phyloP scores from a whole-genome alignment of 2,797 vertebrate genomes.

The Sphenodon punctatus region DNA sequence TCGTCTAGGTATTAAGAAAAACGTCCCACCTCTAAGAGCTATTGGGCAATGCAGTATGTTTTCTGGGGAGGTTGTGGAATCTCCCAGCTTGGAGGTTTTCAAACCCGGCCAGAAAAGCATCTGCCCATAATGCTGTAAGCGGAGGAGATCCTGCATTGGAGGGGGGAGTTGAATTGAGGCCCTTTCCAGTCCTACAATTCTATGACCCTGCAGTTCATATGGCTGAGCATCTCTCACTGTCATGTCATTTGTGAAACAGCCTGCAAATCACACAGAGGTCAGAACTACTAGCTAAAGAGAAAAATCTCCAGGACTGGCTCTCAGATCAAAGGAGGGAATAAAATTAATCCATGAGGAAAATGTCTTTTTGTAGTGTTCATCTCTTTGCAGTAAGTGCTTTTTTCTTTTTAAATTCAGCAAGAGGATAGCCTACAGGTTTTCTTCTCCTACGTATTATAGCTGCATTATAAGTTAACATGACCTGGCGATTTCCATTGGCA shows the following conservation, averaged over 20 bases:
- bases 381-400: background rate
- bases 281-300: background rate
- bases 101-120: too few relatives aligned
- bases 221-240: background rate
- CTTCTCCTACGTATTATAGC: background rate
- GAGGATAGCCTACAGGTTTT: background rate
- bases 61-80: too few relatives aligned
- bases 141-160: too few relatives aligned
- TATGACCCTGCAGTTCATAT: background rate
- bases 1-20: too few relatives aligned
- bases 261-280: background rate
- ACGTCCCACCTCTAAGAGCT: too few relatives aligned
- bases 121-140: too few relatives aligned
- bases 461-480: constrained; percentile 15
- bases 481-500: constrained; percentile 12
- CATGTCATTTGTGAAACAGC: background rate
- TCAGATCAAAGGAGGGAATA: background rate
- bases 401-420: constrained; percentile 1
- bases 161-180: too few relatives aligned
- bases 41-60: too few relatives aligned
- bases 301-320: background rate
- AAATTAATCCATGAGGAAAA: background rate
- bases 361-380: background rate
- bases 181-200: too few relatives aligned
- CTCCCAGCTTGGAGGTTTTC: too few relatives aligned